These are phyloP conservation scores for Drosophila sturtevanti DNA, from an alignment of 1,140 invertebrate species.

Conservation along the genomic window DNA sequence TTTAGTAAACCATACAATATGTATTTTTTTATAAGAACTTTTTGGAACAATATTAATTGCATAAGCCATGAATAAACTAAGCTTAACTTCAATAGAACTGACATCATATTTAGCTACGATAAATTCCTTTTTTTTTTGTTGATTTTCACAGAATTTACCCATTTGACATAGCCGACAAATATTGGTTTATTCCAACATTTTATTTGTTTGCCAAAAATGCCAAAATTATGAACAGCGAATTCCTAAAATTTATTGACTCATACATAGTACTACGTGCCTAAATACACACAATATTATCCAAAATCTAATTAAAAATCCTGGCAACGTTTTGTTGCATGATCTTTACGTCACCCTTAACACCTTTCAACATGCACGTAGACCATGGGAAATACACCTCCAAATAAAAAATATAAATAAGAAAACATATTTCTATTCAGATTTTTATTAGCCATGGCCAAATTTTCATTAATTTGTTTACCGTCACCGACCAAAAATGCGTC, in stretches of 20 bases:
- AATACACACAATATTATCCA: conserved; percentile 46
- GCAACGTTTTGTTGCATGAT: conserved; percentile 30
- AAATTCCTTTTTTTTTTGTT: not conserved
- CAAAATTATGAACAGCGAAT: not conserved
- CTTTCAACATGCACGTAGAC: conserved; percentile 12
- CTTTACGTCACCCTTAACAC: conserved; percentile 32
- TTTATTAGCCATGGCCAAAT: conserved; percentile 56
- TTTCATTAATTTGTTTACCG: conserved; percentile 36
- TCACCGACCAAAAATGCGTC: conserved; percentile 26
- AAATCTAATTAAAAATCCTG: conserved; percentile 51
- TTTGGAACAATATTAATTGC: no score
- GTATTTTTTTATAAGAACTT: no score
- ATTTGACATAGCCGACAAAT: not conserved
- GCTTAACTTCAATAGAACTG: not conserved
- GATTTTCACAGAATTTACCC: not conserved
- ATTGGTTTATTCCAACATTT: not conserved
- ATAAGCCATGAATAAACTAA: not conserved
- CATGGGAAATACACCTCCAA: conserved; percentile 14
- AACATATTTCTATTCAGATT: conserved; percentile 33
- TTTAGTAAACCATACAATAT: no score
- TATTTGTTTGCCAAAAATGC: conserved; percentile 13
- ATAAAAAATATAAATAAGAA: not conserved
- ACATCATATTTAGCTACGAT: not conserved
- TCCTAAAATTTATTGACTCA: conserved; percentile 25
- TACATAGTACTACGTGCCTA: conserved; percentile 52